A percentile compares a stretch with the other conserved stretches of the same genome.
Evolutionary conservation across 2,888 invertebrate genomes (phyloP).

Genomic region (Nomada fucata): DNA sequence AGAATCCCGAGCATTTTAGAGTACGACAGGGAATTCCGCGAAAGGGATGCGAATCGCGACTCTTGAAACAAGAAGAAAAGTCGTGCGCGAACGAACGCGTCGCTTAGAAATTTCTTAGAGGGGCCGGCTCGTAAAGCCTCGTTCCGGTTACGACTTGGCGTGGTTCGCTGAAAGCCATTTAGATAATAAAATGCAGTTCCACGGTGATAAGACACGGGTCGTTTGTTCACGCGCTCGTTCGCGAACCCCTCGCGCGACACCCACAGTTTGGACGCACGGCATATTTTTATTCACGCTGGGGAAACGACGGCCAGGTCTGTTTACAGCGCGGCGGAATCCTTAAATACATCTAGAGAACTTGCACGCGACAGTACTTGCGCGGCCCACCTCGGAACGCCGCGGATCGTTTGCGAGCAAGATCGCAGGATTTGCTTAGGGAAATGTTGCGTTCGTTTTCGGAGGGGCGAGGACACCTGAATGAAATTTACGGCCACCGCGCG

Average conservation of each 20-base stretch:
- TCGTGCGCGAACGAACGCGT: constrained; percentile 29
- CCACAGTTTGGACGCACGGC: neutral
- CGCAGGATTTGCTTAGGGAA: no score
- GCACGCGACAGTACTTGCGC: constrained; percentile 46
- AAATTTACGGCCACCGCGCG: neutral
- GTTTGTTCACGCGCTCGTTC: constrained; percentile 69
- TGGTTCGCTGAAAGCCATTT: constrained; percentile 70
- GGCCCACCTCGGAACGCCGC: neutral
- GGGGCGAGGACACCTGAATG: neutral
- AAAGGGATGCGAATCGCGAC: constrained; percentile 4
- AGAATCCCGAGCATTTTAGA: neutral
- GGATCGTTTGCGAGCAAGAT: no score
- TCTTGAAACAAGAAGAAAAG: constrained; percentile 31
- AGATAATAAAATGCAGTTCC: constrained; percentile 72
- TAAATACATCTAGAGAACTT: constrained; percentile 41
- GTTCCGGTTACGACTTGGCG: constrained; percentile 55
- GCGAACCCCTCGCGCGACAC: constrained; percentile 33
- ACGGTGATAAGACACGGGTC: constrained; percentile 70
- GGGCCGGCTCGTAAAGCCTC: constrained; percentile 52
- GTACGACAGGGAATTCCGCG: neutral
- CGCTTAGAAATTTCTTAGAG: constrained; percentile 29
- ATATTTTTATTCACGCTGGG: constrained; percentile 37
- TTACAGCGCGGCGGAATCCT: constrained; percentile 56
- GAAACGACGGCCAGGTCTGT: constrained; percentile 42
- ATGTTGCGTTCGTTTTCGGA: no score